A percentile compares a stretch with the other conserved stretches of the same genome.
phyloP scores from a whole-genome alignment of 2,797 vertebrate species.

The Fistularia tabacaria region DNA sequence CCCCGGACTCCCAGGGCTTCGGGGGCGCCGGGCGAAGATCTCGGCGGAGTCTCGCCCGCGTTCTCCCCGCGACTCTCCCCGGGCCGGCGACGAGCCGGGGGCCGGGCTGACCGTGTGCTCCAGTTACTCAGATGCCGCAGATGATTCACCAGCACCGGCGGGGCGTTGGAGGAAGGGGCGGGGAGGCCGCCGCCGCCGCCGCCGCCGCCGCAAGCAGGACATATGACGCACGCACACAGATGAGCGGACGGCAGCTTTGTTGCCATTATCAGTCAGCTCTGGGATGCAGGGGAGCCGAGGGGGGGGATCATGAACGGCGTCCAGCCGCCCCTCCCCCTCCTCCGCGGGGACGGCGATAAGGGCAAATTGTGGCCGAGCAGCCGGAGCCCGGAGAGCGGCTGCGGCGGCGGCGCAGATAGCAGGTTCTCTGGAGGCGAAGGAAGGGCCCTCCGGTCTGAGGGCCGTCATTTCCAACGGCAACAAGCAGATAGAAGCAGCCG shows the following conservation, averaged over 20 bases:
- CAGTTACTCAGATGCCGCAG: slow-evolving; percentile 66
- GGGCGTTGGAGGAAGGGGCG: slow-evolving; percentile 16
- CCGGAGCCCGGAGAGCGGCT: slow-evolving; percentile 50
- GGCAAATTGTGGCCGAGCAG: slow-evolving; percentile 48
- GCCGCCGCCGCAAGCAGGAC: slow-evolving; percentile 43
- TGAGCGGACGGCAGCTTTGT: slow-evolving; percentile 66
- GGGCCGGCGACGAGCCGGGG: slow-evolving; percentile 60
- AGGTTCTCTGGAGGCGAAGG: slow-evolving; percentile 54
- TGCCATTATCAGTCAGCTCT: slow-evolving; percentile 61
- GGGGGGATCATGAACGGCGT: slow-evolving; percentile 53
- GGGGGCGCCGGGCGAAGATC: slow-evolving; percentile 39
- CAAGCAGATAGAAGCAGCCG: slow-evolving; percentile 59
- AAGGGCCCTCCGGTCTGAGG: slow-evolving; percentile 55
- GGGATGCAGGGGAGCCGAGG: slow-evolving; percentile 39
- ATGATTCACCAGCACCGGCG: slow-evolving; percentile 70
- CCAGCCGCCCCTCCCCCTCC: slow-evolving; percentile 20
- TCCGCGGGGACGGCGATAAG: slow-evolving; percentile 36
- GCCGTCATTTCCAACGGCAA: slow-evolving; percentile 61
- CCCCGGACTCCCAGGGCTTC: slow-evolving; percentile 52
- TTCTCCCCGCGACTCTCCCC: slow-evolving; percentile 47
- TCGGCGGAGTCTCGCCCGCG: slow-evolving; percentile 48
- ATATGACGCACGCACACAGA: slow-evolving; percentile 66
- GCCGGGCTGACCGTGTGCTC: slow-evolving; percentile 71
- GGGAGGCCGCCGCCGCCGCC: slow-evolving; percentile 42
- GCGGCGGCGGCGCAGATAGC: slow-evolving; percentile 55